Evolutionary conservation across 1,140 invertebrate species (phyloP).

Genomic region (Palaemon carinicauda): DNA sequence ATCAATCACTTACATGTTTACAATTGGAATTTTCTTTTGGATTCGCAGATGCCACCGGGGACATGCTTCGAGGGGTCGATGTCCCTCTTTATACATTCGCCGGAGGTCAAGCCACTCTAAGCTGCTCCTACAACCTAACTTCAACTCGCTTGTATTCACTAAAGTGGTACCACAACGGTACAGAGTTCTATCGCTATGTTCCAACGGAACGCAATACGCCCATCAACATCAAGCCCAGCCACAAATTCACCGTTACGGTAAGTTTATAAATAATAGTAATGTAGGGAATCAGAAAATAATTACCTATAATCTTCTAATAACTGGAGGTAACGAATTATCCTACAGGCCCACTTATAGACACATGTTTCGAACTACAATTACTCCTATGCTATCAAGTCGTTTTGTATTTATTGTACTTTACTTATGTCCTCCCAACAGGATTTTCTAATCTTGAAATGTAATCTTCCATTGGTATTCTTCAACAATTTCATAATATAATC

Average conservation of each 20-base stretch:
- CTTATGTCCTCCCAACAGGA: no score
- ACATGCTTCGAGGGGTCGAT: slow-evolving; percentile 9
- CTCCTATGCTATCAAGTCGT: no score
- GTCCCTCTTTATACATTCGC: slow-evolving; percentile 10
- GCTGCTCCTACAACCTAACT: slow-evolving; percentile 2
- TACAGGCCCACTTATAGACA: no score
- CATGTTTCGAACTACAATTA: no score
- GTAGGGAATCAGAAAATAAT: no score
- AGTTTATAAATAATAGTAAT: neutral
- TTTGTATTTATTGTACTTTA: no score
- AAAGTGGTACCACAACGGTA: slow-evolving; percentile 2
- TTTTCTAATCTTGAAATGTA: no score
- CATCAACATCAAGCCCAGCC: neutral
- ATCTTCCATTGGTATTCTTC: no score
- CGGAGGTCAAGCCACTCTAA: neutral
- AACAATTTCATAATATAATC: no score
- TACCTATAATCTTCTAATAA: no score
- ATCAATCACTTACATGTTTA: neutral
- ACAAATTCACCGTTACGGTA: slow-evolving; percentile 1
- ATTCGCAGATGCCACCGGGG: neutral
- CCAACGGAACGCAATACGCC: slow-evolving; percentile 7
- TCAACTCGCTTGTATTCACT: neutral
- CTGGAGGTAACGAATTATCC: no score
- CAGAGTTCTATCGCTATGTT: neutral
- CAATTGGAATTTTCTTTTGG: neutral